Evolutionary conservation across 92 coral and sea anemone species (phyloP).

Genomic region (Plumapathes pennacea): DNA sequence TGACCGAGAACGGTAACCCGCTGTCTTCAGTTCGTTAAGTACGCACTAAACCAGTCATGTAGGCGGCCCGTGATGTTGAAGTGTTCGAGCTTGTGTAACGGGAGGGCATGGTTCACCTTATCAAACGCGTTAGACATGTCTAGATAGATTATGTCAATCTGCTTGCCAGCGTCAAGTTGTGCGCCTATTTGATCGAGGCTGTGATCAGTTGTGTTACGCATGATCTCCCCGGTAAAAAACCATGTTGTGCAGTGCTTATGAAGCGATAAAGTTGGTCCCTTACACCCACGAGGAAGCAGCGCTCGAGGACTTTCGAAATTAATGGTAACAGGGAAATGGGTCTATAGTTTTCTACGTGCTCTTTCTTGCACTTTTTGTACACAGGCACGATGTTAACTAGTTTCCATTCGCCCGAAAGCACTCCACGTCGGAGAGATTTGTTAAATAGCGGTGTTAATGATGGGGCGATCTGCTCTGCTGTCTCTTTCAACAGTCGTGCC

Average conservation of each 20-base stretch:
- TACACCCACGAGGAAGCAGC: slow-evolving; percentile 31
- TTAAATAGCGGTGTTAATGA: slow-evolving; percentile 24
- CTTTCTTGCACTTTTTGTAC: slow-evolving; percentile 34
- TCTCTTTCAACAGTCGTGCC: slow-evolving; percentile 24
- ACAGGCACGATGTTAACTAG: slow-evolving; percentile 58
- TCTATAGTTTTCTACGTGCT: slow-evolving; percentile 54
- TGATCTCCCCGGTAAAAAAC: slow-evolving; percentile 29
- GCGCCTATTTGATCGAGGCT: slow-evolving; percentile 37
- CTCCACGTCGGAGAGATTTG: slow-evolving; percentile 27
- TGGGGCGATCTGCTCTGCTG: slow-evolving; percentile 26
- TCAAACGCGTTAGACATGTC: slow-evolving; percentile 55
- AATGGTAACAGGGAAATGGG: slow-evolving; percentile 43
- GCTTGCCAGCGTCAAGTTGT: slow-evolving; percentile 32
- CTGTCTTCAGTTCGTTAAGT: slow-evolving; percentile 16
- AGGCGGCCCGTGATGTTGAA: slow-evolving; percentile 11
- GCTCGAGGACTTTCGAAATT: slow-evolving; percentile 44
- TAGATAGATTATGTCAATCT: slow-evolving; percentile 35
- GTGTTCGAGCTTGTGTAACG: slow-evolving; percentile 18
- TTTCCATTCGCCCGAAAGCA: slow-evolving; percentile 44
- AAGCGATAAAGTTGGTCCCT: slow-evolving; percentile 16
- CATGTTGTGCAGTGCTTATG: slow-evolving; percentile 22
- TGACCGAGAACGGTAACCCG: slow-evolving; percentile 37
- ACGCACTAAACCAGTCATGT: slow-evolving; percentile 23
- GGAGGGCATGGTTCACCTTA: slow-evolving; percentile 26
- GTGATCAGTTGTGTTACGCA: slow-evolving; percentile 45